Evolutionary conservation across 2,797 vertebrate species (phyloP).

Genomic region (Sebastes hubbsi): DNA sequence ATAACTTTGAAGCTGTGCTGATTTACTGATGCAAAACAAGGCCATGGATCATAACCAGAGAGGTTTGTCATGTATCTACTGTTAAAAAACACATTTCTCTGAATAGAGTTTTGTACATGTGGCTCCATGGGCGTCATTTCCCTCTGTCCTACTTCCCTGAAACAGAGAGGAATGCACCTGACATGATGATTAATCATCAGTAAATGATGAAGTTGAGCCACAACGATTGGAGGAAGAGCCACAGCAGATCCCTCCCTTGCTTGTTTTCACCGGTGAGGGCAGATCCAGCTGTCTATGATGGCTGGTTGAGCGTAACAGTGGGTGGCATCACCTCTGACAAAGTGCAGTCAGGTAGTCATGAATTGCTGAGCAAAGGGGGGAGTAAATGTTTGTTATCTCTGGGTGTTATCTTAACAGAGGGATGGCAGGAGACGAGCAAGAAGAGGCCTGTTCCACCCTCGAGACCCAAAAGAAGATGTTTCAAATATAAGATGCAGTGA

Average conservation of each 20-base stretch:
- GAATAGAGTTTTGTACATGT: not conserved
- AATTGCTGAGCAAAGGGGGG: not conserved
- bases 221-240: not conserved
- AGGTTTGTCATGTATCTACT: not conserved
- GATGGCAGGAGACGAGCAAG: not conserved
- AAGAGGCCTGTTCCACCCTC: not conserved
- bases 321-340: not conserved
- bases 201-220: not conserved
- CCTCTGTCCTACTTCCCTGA: not conserved
- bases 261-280: not conserved
- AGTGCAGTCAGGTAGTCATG: slow-evolving; percentile 15
- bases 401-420: not conserved
- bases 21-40: not conserved
- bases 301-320: not conserved
- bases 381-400: slow-evolving; percentile 35
- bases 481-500: not conserved
- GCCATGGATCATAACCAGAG: not conserved
- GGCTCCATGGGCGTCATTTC: not conserved
- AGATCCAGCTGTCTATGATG: not conserved
- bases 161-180: not conserved
- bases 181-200: not conserved
- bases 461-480: not conserved
- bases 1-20: not conserved
- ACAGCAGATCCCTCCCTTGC: not conserved
- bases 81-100: not conserved